Evolutionary conservation across 2,888 invertebrate species (phyloP).

Genomic region (Melanostoma scalare): DNA sequence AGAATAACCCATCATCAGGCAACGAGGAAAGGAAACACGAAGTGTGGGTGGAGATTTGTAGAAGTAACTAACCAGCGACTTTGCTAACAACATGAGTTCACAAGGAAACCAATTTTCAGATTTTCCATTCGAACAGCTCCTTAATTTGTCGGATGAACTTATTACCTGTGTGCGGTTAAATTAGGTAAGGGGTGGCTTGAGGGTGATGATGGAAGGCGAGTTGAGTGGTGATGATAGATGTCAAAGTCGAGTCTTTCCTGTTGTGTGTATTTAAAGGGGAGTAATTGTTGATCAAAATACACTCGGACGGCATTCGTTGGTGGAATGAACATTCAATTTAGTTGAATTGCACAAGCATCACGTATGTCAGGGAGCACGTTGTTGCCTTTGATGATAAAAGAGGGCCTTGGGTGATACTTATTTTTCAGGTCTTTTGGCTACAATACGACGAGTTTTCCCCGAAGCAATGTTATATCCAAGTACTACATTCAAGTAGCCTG

Average conservation of each 20-base stretch:
- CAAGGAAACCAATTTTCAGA: slow-evolving; percentile 72
- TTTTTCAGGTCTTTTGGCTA: slow-evolving; percentile 23
- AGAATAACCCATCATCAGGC: slow-evolving; percentile 15
- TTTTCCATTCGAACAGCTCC: slow-evolving; percentile 73
- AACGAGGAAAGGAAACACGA: not conserved
- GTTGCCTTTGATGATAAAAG: not conserved
- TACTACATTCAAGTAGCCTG: slow-evolving; percentile 1
- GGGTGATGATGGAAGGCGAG: slow-evolving; percentile 1
- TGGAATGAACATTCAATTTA: slow-evolving; percentile 63
- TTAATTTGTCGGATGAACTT: slow-evolving; percentile 73
- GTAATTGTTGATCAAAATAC: slow-evolving; percentile 63
- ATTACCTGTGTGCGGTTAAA: slow-evolving; percentile 69
- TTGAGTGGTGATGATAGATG: slow-evolving; percentile 32
- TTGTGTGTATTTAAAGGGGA: slow-evolving; percentile 1
- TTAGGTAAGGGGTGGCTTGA: not conserved
- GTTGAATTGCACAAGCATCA: slow-evolving; percentile 43
- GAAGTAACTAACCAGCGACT: slow-evolving; percentile 62
- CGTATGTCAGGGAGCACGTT: slow-evolving; percentile 48
- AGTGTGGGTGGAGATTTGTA: slow-evolving; percentile 24
- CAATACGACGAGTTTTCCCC: slow-evolving; percentile 43
- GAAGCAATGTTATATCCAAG: slow-evolving; percentile 42
- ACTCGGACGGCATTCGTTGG: slow-evolving; percentile 63
- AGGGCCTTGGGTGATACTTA: slow-evolving; percentile 17
- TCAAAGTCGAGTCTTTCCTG: not conserved
- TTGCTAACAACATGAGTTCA: slow-evolving; percentile 70